Base-by-base conservation (phyloP, 2,797 vertebrate species). In the Adrianichthys oophorus region DNA sequence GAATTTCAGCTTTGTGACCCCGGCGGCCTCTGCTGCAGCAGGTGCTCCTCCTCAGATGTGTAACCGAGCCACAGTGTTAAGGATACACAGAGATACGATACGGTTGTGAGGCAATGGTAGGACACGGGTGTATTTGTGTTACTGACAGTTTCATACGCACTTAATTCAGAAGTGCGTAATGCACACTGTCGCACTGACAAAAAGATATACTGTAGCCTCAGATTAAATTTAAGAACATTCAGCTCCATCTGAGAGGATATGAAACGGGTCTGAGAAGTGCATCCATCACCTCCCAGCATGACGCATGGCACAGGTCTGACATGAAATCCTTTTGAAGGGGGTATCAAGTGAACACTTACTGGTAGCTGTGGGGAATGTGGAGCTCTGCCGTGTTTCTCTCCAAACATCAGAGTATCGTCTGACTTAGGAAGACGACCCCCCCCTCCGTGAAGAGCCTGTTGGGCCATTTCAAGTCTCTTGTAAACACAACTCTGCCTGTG, bases 361-460 rank as follows among this genome's bases (percentile, higher is more conserved):
- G 68, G 74, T 53, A 72, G 59, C 78, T 72, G 65, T 67, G 68
- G 74, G 83, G 83, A 90, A 89, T 86, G 79, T 86, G 67, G 67
- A 78, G 48, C 78, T 53, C 69, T 43, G 58, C 82, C 84, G 84
- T 68, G 43, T 62, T 29, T 7, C 71, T 69, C 2, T 8, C 71
- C 72, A 82, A 85, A 86, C 80, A 68, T 78, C 68, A 29, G 53
- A 56, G 52, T 57, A 24, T 60, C 67, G 70, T 69, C 74, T 59
- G 57, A 48, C 53, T 37, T 19, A 44, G 55, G 57, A 50, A 56
- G 50, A 66, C 59, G 60, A 24, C 50, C 52, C 19, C 52, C 56
- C 59, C 19, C 56, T 45, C 56, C 58, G 15, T 26, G 15, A 66
- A 21, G 47, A 67, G 75, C 70, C 62, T 65, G 65, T 62, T 62